phyloP scores from a whole-genome alignment of 2,113 vertebrate genomes.

The Sinocyclocheilus maitianheensis region DNA sequence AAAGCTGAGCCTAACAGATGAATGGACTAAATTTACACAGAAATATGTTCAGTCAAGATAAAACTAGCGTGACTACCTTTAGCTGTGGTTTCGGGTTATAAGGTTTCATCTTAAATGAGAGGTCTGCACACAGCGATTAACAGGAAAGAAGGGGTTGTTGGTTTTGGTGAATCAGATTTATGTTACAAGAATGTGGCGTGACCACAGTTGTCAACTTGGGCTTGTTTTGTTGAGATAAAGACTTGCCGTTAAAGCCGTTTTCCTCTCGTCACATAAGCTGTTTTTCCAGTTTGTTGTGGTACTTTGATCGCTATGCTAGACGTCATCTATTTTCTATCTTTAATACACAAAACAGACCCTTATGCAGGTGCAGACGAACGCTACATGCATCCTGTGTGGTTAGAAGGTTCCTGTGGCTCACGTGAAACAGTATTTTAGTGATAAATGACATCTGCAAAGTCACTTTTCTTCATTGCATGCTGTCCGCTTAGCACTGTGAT shows the following conservation, averaged over 20 bases:
- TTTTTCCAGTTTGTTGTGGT: slow-evolving; percentile 39
- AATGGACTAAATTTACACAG: not conserved
- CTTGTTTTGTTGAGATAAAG: slow-evolving; percentile 33
- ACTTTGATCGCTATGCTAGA: not conserved
- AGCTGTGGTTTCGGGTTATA: not conserved
- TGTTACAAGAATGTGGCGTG: slow-evolving; percentile 7
- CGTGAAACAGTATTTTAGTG: not conserved
- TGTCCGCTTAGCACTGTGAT: not conserved
- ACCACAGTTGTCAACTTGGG: not conserved
- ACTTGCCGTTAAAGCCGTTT: slow-evolving; percentile 19
- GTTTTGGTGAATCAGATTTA: not conserved
- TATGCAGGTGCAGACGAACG: not conserved
- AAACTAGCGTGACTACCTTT: not conserved
- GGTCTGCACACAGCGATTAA: not conserved
- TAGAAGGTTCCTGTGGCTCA: slow-evolving; percentile 38
- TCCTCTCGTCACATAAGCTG: not conserved
- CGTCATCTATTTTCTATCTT: slow-evolving; percentile 28
- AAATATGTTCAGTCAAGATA: slow-evolving; percentile 1
- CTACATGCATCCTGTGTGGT: slow-evolving; percentile 52
- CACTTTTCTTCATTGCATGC: not conserved
- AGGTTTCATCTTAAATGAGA: slow-evolving; percentile 4
- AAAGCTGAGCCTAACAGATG: not conserved
- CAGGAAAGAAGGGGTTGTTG: not conserved
- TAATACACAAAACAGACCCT: not conserved
- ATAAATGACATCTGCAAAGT: not conserved